Conservation (phyloP, 2,888 invertebrate genomes). For the Pachymerium ferrugineum region DNA sequence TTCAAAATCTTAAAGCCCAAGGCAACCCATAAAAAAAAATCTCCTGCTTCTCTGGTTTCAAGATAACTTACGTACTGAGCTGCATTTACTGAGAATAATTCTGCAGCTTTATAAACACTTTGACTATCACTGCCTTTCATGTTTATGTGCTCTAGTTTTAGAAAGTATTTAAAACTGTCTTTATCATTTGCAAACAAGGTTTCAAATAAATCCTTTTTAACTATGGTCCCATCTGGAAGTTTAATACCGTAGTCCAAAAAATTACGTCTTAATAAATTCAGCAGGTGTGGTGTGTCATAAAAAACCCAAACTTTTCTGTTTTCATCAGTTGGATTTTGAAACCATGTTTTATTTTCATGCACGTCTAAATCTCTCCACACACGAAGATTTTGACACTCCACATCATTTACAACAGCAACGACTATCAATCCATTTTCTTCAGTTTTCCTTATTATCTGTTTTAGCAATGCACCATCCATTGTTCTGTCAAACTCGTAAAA, state of each 20-base stretch:
- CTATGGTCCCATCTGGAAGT: conserved; percentile 29
- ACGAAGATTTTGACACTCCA: conserved; percentile 36
- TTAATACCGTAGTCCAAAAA: conserved; percentile 35
- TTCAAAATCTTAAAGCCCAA: too few species aligned
- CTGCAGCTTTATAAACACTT: too few species aligned
- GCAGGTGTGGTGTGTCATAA: conserved; percentile 37
- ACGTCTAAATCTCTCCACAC: conserved; percentile 35
- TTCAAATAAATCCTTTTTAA: too few species aligned
- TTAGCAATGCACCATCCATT: conserved; percentile 34
- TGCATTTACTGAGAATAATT: too few species aligned
- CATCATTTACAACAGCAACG: conserved; percentile 33
- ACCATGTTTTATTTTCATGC: background rate
- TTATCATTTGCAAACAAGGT: too few species aligned
- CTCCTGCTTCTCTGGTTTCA: too few species aligned
- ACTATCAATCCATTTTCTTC: conserved; percentile 32
- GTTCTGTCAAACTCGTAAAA: conserved; percentile 37
- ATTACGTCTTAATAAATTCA: conserved; percentile 38
- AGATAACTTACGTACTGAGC: too few species aligned
- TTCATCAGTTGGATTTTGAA: conserved; percentile 33
- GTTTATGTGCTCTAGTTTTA: too few species aligned
- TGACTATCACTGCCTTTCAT: too few species aligned
- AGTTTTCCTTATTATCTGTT: conserved; percentile 28
- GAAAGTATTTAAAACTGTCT: too few species aligned
- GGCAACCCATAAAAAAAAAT: too few species aligned
- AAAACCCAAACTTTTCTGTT: conserved; percentile 33